Evolutionary conservation across 2,888 invertebrate species (phyloP).

Genomic region (Nemotelus nigrinus): DNA sequence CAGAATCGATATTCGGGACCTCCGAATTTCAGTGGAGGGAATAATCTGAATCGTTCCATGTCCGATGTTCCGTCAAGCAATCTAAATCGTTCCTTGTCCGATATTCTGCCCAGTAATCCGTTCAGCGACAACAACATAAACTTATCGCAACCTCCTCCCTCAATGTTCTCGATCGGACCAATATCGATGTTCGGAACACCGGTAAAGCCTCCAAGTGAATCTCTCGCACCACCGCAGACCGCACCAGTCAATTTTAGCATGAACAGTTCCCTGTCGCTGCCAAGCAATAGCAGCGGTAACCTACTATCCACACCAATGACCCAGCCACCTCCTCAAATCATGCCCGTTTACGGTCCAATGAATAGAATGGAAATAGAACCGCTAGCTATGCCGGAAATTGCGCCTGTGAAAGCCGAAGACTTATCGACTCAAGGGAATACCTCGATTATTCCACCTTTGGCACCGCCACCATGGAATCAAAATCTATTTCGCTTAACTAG

Average conservation of each 20-base stretch:
- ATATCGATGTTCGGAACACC: slow-evolving; percentile 16
- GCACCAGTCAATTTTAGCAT: background rate
- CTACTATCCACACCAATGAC: slow-evolving; percentile 52
- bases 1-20: slow-evolving; percentile 36
- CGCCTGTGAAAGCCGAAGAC: background rate
- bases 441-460: slow-evolving; percentile 59
- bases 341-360: slow-evolving; percentile 35
- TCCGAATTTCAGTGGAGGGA: background rate
- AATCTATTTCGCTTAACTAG: slow-evolving; percentile 60
- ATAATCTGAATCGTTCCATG: slow-evolving; percentile 47
- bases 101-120: background rate
- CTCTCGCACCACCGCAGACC: background rate
- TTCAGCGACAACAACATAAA: slow-evolving; percentile 1
- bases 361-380: slow-evolving; percentile 13
- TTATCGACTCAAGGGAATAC: background rate
- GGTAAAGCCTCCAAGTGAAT: slow-evolving; percentile 3
- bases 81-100: slow-evolving; percentile 19
- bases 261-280: background rate
- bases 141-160: background rate
- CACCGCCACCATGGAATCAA: slow-evolving; percentile 58
- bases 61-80: background rate
- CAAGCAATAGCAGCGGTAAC: slow-evolving; percentile 50
- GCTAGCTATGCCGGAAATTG: background rate
- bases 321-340: slow-evolving; percentile 44
- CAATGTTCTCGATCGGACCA: slow-evolving; percentile 13